Percentiles rank a stretch among this genome's conserved stretches.
Conservation (phyloP, 30 jellyfish, hydroid and myxozoan genomes). For the Morbakka virulenta region DNA sequence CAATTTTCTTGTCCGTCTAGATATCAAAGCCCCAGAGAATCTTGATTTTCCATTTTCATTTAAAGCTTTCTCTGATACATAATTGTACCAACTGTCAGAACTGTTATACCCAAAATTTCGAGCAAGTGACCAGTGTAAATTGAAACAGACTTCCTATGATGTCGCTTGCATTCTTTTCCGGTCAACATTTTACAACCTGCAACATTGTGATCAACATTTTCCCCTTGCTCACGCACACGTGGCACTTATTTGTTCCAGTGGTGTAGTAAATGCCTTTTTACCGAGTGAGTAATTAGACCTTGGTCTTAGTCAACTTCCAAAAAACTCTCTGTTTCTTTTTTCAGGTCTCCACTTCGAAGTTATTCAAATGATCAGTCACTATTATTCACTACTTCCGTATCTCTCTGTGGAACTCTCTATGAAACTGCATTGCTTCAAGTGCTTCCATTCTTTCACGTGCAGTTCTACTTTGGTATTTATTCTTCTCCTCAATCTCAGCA, state of each 20-base stretch:
- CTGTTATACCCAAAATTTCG: too few species aligned
- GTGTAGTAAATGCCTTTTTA: too few species aligned
- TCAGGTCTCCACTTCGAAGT: constrained; percentile 20
- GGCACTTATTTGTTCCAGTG: too few species aligned
- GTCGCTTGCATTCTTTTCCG: too few species aligned
- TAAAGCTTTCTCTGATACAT: constrained; percentile 26
- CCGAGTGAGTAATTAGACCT: too few species aligned
- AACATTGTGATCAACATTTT: too few species aligned
- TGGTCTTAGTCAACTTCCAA: constrained; percentile 21
- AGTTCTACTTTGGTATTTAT: background rate
- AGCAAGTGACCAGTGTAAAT: constrained; percentile 25
- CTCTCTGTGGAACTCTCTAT: constrained; percentile 21
- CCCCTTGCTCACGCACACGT: too few species aligned
- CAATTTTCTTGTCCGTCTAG: too few species aligned
- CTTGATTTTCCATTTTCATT: too few species aligned
- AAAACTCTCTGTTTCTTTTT: constrained; percentile 22
- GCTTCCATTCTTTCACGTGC: constrained; percentile 24
- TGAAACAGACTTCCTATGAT: constrained; percentile 31
- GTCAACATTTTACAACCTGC: too few species aligned
- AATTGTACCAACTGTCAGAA: constrained; percentile 33
- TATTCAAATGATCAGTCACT: constrained; percentile 13
- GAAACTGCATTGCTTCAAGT: constrained; percentile 27
- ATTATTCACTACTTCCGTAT: constrained; percentile 22
- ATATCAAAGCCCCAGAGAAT: too few species aligned
- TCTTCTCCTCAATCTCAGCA: constrained; percentile 31